Evolutionary conservation across 1,140 invertebrate genomes (phyloP), one percentile per base, ranked within the genome.

Genomic region (Drosophila ambigua): DNA sequence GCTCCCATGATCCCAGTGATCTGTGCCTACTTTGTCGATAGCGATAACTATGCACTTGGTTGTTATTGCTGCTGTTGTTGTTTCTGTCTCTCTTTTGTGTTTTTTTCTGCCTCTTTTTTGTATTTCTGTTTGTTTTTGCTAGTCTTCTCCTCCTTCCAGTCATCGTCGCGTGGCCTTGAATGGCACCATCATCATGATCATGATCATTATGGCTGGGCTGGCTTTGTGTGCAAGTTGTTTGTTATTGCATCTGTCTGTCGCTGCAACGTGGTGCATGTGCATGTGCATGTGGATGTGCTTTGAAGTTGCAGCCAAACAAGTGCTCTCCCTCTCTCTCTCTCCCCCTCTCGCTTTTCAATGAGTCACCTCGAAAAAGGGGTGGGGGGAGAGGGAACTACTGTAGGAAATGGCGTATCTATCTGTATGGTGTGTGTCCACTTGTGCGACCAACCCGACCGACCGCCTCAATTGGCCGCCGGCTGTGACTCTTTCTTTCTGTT

Each of bases 11-110:
- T 46, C 66, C 73, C 50, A 60, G 68, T 48, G 72, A 61, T 57
- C 57, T 64, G 53, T 58, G 24, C 5, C 6, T 53, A 5, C 11
- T 28, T 53, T 57, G 45, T 69, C 67, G 57, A 58, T 68, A 69
- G 51, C 66, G 64, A 69, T 69, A 69, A 69, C 66, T 69, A 71
- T 71, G 67, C 67, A 71, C 67, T 71, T 68, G 53, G 63, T 49
- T 23, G 28, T 31, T 68, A 31, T 60, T 28, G 28, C 57, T 16
- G 16, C 16, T 49, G 26, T 59, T 26, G n/a, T 5, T 45, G 45
- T 51, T 49, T 45, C 43, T 68, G 53, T 59, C 43, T 57, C 16
- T 39, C 24, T n/a, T 61, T 20, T 67, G 20, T 35, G n/a, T 52
- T 11, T 41, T 64, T 46, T 48, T 26, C 51, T 63, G 44, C 46